A percentile compares a stretch with the other conserved stretches of the same genome.
phyloP scores from a whole-genome alignment of 2,888 invertebrate species.

The Sminthurinus aureus region DNA sequence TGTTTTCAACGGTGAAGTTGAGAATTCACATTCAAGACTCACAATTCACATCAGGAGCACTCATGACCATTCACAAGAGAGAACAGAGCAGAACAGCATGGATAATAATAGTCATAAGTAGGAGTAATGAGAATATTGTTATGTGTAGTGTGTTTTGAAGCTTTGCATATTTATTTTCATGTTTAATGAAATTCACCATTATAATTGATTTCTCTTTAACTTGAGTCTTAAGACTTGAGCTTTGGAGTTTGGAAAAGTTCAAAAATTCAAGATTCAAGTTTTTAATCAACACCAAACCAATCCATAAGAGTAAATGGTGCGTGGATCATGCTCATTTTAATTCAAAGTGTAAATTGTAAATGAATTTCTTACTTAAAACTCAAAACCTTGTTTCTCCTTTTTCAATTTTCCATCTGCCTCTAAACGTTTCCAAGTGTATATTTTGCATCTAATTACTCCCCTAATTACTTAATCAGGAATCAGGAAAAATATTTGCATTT shows the following conservation, averaged over 20 bases:
- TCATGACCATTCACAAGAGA: conserved; percentile 17
- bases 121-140: too few relatives aligned
- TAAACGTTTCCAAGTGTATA: neutral
- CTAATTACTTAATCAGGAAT: neutral
- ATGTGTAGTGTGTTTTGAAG: neutral
- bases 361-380: neutral
- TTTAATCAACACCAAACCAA: too few relatives aligned
- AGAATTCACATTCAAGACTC: too few relatives aligned
- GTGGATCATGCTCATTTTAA: too few relatives aligned
- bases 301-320: too few relatives aligned
- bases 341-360: neutral
- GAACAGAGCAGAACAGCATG: conserved; percentile 6
- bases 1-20: too few relatives aligned
- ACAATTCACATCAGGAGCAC: conserved; percentile 25
- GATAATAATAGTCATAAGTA: neutral
- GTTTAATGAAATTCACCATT: too few relatives aligned
- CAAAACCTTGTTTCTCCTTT: neutral
- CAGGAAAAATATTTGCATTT: neutral
- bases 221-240: too few relatives aligned
- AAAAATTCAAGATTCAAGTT: too few relatives aligned
- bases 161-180: too few relatives aligned
- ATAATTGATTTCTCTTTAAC: too few relatives aligned
- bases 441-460: neutral
- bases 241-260: too few relatives aligned
- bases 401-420: neutral